Percentiles rank a stretch among this genome's conserved stretches.
Evolutionary conservation across 2,888 invertebrate genomes (phyloP).

Genomic region (Zygaena filipendulae): DNA sequence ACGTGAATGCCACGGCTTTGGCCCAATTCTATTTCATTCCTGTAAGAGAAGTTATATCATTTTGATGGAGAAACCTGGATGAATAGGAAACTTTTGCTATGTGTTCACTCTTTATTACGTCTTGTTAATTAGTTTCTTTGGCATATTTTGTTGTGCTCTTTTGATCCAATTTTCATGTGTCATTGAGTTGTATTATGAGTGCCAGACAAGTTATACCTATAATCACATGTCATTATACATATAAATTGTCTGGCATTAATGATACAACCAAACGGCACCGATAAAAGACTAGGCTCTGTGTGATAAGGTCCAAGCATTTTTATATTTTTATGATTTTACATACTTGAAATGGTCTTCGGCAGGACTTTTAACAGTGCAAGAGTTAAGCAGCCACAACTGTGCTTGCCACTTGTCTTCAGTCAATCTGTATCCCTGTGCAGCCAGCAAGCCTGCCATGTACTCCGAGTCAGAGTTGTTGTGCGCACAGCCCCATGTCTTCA

Average conservation of each 20-base stretch:
- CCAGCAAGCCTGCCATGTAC: constrained; percentile 97
- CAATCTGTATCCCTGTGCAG: constrained; percentile 86
- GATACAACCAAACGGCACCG: too few relatives aligned
- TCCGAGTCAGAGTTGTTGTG: constrained; percentile 98
- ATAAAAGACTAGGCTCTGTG: too few relatives aligned
- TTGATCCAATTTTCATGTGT: too few relatives aligned
- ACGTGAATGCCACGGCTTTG: constrained; percentile 80
- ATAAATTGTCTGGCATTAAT: too few relatives aligned
- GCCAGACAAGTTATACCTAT: too few relatives aligned
- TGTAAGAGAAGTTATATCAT: constrained; percentile 24
- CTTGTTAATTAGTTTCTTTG: too few relatives aligned
- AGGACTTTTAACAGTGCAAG: constrained; percentile 98
- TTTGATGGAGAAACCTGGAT: neutral
- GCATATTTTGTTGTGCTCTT: too few relatives aligned
- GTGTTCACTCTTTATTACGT: neutral
- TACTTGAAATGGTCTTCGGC: constrained; percentile 91
- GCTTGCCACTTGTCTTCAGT: constrained; percentile 84
- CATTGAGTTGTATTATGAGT: too few relatives aligned
- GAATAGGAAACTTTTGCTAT: neutral
- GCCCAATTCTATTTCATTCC: constrained; percentile 87
- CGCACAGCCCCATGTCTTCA: constrained; percentile 98
- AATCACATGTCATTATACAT: too few relatives aligned
- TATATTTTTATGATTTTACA: constrained; percentile 16
- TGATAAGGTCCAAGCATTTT: too few relatives aligned
- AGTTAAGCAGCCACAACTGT: constrained; percentile 95